Evolutionary conservation across 2,113 vertebrate genomes (phyloP).

Genomic region (Benitochromis conjunctus): DNA sequence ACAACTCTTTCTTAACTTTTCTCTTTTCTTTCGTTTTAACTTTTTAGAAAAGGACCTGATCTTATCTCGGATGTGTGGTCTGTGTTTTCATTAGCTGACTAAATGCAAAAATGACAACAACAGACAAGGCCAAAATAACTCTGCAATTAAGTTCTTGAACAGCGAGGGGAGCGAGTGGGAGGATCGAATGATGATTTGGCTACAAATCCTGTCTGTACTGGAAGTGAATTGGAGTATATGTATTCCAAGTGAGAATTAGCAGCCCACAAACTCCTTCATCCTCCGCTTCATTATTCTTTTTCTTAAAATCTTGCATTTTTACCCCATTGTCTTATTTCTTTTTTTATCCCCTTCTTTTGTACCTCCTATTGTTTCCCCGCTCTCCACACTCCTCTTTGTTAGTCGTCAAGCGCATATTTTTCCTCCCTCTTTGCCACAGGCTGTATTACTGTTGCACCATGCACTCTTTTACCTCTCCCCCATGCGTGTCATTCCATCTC

Average conservation of each 20-base stretch:
- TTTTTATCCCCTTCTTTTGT: not conserved
- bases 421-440: not conserved
- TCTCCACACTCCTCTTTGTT: not conserved
- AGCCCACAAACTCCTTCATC: not conserved
- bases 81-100: conserved; percentile 41
- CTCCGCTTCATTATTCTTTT: not conserved
- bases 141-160: conserved; percentile 48
- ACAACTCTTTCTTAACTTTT: not conserved
- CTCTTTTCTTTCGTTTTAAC: not conserved
- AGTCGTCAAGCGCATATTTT: not conserved
- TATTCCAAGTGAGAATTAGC: not conserved
- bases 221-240: conserved; percentile 11
- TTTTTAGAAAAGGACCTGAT: not conserved
- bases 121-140: conserved; percentile 50
- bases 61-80: not conserved
- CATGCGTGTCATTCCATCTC: conserved; percentile 21
- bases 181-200: conserved; percentile 29
- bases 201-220: conserved; percentile 5
- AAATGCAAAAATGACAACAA: conserved; percentile 24
- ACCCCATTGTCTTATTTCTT: not conserved
- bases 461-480: conserved; percentile 19
- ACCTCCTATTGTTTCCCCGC: not conserved
- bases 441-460: not conserved
- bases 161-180: conserved; percentile 1
- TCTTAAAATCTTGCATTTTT: not conserved